phyloP scores from a whole-genome alignment of 2,113 vertebrate species.

The Zeus faber region DNA sequence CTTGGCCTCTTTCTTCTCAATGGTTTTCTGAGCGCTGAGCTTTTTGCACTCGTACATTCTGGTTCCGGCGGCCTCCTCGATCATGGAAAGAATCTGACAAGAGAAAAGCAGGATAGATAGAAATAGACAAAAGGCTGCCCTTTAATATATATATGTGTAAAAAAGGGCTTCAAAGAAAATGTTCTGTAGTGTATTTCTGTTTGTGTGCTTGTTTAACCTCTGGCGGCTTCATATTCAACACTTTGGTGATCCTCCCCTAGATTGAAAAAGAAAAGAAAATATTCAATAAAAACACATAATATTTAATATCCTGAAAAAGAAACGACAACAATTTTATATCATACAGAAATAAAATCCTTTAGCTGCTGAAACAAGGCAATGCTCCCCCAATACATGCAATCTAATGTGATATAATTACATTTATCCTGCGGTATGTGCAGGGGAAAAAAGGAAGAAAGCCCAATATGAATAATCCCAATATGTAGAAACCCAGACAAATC shows the following conservation, averaged over 20 bases:
- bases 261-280: conserved; percentile 8
- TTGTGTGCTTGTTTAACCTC: conserved; percentile 78
- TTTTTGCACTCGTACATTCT: conserved; percentile 97
- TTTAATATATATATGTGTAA: too few species aligned
- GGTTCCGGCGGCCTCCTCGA: conserved; percentile 96
- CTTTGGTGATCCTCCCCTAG: conserved; percentile 95
- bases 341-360: too few species aligned
- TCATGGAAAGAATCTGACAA: conserved; percentile 89
- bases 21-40: conserved; percentile 86
- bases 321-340: too few species aligned
- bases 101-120: not conserved
- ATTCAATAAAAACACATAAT: not conserved
- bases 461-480: not conserved
- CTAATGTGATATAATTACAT: too few species aligned
- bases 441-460: too few species aligned
- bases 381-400: too few species aligned
- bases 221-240: conserved; percentile 95
- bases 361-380: too few species aligned
- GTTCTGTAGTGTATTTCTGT: not conserved
- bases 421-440: too few species aligned
- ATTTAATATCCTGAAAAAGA: too few species aligned
- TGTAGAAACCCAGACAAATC: not conserved
- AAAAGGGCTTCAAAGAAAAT: not conserved
- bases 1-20: conserved; percentile 93
- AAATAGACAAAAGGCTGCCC: not conserved